Base-by-base conservation (phyloP, 2,888 invertebrate genomes). In the Cabera pusaria region DNA sequence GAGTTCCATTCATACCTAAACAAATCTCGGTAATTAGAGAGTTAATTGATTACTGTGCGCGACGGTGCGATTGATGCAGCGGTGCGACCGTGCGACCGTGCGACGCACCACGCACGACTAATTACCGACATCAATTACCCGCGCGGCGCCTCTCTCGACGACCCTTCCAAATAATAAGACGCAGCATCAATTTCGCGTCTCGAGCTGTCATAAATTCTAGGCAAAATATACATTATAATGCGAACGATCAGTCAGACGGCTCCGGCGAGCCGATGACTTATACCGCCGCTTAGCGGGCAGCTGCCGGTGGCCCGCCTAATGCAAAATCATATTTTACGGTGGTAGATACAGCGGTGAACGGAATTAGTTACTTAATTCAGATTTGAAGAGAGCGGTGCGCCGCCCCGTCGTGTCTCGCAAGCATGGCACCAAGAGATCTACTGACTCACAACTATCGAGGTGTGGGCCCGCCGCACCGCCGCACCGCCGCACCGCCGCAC, bases 111-210 rank as follows among this genome's bases (percentile, higher is more conserved):
- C 20, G n/a, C 35, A 21, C 29, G 38, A 6, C 23, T 38, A 41
- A 46, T 44, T 34, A 41, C 29, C 25, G 10, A 17, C 43, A 50
- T 51, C 44, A 42, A 49, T 55, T 29, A 52, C 37, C 27, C 38
- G 20, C 34, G 34, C 57, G 2, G 14, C 14, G 14, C 56, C 57
- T 52, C 62, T 59, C 53, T 57, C 64, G 74, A 74, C 73, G 72
- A 75, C 63, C 76, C 71, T 77, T 79, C 79, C 74, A 64, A 82
- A 78, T 82, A 78, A 79, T 80, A 82, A 83, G 77, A 79, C 71
- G 60, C 47, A 52, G 53, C 69, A 79, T 83, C 72, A 77, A 83
- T 83, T 69, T 41, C 49, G 35, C 45, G 60, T 58, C 66, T 69
- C 59, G 62, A 64, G 59, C 64, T 64, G 52, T 66, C 72, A 75